Evolutionary conservation across 2,888 invertebrate genomes (phyloP).

Genomic region (Odontocerum albicorne): DNA sequence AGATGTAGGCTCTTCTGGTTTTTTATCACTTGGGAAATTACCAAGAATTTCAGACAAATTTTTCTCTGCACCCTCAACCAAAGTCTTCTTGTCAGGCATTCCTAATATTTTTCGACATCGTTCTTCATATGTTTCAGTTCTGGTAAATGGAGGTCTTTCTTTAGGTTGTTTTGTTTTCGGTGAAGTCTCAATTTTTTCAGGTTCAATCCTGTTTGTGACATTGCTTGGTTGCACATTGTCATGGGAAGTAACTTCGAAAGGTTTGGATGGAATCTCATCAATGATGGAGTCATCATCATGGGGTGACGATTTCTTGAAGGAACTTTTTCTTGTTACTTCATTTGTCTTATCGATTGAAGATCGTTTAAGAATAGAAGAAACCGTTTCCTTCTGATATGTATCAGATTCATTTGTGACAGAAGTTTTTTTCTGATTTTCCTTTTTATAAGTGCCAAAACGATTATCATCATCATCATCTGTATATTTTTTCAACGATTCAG

Average conservation of each 20-base stretch:
- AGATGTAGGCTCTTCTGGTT: conserved; percentile 38
- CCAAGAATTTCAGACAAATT: conserved; percentile 38
- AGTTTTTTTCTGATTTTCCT: conserved; percentile 8
- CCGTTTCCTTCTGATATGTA: conserved; percentile 22
- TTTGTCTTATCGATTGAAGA: conserved; percentile 12
- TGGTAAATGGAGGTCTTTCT: conserved; percentile 59
- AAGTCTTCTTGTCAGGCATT: conserved; percentile 53
- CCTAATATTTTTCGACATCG: conserved; percentile 71
- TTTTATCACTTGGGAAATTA: conserved; percentile 37
- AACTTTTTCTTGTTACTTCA: conserved; percentile 47
- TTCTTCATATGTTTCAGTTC: conserved; percentile 74
- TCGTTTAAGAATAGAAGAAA: conserved; percentile 23
- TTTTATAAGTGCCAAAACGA: background rate
- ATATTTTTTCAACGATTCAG: conserved; percentile 44
- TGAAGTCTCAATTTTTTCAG: conserved; percentile 7
- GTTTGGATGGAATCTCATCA: conserved; percentile 49
- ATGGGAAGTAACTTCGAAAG: conserved; percentile 48
- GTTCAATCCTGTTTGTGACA: background rate
- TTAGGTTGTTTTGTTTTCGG: conserved; percentile 42
- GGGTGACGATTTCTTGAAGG: conserved; percentile 47
- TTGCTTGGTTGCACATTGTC: conserved; percentile 1
- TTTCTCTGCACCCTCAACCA: conserved; percentile 39
- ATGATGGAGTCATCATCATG: conserved; percentile 42
- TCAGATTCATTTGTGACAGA: conserved; percentile 12
- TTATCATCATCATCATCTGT: conserved; percentile 44